phyloP scores from a whole-genome alignment of 2,888 invertebrate genomes.

The Cerceris rybyensis region DNA sequence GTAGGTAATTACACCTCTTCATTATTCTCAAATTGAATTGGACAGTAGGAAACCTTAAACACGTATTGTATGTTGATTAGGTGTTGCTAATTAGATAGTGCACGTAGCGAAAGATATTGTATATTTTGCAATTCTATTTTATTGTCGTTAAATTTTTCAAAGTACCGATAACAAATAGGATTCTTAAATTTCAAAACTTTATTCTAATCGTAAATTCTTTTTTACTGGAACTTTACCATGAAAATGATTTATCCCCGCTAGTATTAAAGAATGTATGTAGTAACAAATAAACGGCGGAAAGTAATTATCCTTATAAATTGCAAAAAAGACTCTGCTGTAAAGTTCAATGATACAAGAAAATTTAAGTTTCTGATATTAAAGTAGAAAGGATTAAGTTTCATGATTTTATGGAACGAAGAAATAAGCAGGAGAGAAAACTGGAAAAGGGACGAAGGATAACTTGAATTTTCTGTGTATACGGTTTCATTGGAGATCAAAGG shows the following conservation, averaged over 20 bases:
- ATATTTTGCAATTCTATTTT: conserved; percentile 15
- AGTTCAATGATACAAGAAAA: too few relatives aligned
- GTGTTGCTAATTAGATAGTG: conserved; percentile 8
- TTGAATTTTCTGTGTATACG: neutral
- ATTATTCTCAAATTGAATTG: neutral
- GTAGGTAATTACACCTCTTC: neutral
- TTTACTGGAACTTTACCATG: too few relatives aligned
- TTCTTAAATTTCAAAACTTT: too few relatives aligned
- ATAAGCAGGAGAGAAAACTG: neutral
- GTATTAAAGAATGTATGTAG: too few relatives aligned
- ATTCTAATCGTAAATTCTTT: too few relatives aligned
- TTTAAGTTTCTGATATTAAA: neutral
- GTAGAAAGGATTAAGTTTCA: neutral
- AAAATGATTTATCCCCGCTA: too few relatives aligned
- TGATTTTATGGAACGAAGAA: neutral
- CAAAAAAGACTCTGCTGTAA: too few relatives aligned
- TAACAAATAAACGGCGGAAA: too few relatives aligned
- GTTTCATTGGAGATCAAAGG: neutral
- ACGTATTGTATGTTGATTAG: conserved; percentile 17
- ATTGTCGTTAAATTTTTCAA: conserved; percentile 9
- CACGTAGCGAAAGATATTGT: conserved; percentile 2
- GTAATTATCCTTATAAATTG: too few relatives aligned
- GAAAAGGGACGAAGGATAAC: neutral
- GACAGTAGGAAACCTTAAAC: neutral
- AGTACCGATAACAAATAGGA: neutral